Percentiles rank a stretch among this genome's conserved stretches.
phyloP scores from a whole-genome alignment of 2,113 vertebrate species.

The Bombycilla garrulus region DNA sequence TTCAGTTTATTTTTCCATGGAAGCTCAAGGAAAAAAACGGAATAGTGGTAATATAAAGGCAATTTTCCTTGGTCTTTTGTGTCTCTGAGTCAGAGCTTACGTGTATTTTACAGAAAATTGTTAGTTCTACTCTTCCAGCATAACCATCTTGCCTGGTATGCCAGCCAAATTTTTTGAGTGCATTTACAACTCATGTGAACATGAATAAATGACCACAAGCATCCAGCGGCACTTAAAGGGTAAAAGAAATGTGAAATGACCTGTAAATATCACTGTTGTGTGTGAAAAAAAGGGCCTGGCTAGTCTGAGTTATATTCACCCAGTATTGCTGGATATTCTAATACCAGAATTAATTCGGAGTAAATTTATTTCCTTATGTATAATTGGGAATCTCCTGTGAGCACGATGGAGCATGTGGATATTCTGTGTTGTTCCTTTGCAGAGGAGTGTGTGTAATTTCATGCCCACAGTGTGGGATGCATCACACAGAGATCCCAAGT shows the following conservation, averaged over 20 bases:
- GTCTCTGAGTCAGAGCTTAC: not conserved
- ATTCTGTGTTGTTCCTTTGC: not conserved
- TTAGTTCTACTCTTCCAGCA: not conserved
- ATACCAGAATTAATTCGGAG: not conserved
- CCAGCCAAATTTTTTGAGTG: not conserved
- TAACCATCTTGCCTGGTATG: not conserved
- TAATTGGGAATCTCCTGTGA: not conserved
- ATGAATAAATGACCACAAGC: not conserved
- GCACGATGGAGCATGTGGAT: not conserved
- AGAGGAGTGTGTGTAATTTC: not conserved
- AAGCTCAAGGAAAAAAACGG: not conserved
- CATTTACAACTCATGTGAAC: not conserved
- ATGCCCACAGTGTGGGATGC: accelerated
- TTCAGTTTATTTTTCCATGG: not conserved
- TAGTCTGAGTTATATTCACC: not conserved
- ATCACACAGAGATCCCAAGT: not conserved
- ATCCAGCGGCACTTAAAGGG: not conserved
- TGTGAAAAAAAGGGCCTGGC: not conserved
- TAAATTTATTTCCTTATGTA: not conserved
- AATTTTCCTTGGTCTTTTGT: not conserved
- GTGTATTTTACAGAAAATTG: not conserved
- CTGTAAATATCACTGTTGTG: not conserved
- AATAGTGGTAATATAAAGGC: not conserved
- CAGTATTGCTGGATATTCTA: not conserved
- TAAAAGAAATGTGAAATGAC: not conserved